Evolutionary conservation across 2,888 invertebrate species (phyloP), one percentile per base, ranked within the genome.

Genomic region (Amiota communis): DNA sequence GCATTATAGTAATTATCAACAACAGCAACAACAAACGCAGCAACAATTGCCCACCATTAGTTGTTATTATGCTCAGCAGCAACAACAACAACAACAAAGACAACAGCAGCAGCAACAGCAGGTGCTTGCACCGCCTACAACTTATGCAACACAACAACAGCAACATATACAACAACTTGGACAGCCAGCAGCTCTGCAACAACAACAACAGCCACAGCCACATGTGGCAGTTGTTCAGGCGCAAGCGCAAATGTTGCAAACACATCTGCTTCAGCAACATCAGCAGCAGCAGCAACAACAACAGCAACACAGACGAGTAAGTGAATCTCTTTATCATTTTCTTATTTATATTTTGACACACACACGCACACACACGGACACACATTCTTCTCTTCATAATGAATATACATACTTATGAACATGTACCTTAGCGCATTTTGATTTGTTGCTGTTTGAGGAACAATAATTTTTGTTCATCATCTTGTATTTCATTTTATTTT

Each of bases 31-130:
- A 72, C 74, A 77, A 63, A 72, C 61, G 17, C 73, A 71, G 71
- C 75, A 72, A 51, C 56, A 11, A 51, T 56, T 20, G 23, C 4
- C 70, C 47, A 56, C 56, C 11, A 23, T 20, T n/a, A 68, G 67
- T 68, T 68, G 67, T 17, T 59, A 70, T 12, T 59, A 53, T 36
- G 56, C 64, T 4, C 71, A 71, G 10, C n/a, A n/a, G n/a, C n/a
- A n/a, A 23, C 71, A 64, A 12, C 71, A 64, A 10, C 70, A 59
- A 10, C 70, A 70, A n/a, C 70, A 48, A 49, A 49, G 3, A 12
- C 75, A 77, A n/a, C 84, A 80, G n/a, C 79, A 78, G 53, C 78
- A 78, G 20, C 57, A 15, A 12, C 70, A 70, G 13, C 71, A 49
- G 15, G 51, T 51, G 63, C 64, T 47, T 51, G 51, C 56, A 13